These are phyloP conservation scores for Clupea harengus DNA, from an alignment of 2,113 vertebrate species.

Conservation along the genomic window DNA sequence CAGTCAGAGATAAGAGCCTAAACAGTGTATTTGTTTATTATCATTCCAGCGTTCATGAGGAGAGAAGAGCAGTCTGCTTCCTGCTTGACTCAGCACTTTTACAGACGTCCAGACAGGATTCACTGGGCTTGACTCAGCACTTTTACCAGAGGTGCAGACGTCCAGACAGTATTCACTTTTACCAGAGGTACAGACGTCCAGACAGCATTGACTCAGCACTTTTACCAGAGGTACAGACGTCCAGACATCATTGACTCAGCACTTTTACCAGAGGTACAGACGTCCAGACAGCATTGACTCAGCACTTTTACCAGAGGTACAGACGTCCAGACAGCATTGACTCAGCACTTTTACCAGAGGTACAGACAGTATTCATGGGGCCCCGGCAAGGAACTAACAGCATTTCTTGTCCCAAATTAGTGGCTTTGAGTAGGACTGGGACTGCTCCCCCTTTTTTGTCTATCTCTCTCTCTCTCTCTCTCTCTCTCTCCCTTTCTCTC, in stretches of 20 bases:
- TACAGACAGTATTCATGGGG: neutral
- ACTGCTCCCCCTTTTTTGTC: conserved; percentile 20
- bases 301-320: no score
- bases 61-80: neutral
- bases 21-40: neutral
- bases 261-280: no score
- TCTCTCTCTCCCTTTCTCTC: no score
- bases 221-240: no score
- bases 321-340: no score
- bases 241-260: no score
- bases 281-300: neutral
- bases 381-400: conserved; percentile 48
- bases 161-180: no score
- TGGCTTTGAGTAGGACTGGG: conserved; percentile 24
- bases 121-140: neutral
- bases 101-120: neutral
- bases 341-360: neutral
- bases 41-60: neutral
- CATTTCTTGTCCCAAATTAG: conserved; percentile 49
- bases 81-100: neutral
- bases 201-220: no score
- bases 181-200: no score
- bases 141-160: neutral
- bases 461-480: neutral
- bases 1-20: neutral